Evolutionary conservation across 2,797 vertebrate genomes (phyloP).

Genomic region (Sebastes matsubarae): DNA sequence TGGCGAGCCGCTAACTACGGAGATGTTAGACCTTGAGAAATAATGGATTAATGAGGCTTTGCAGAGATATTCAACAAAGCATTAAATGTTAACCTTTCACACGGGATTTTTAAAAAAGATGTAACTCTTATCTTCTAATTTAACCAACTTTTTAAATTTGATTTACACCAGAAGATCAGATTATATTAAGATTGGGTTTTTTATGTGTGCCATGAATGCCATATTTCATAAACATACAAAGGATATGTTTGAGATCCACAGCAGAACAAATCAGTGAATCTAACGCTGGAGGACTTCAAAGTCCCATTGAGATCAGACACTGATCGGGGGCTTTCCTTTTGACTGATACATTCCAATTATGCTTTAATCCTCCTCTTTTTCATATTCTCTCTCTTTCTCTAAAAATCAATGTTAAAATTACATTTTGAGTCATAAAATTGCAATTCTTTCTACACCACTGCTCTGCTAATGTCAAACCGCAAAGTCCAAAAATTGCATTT

Average conservation of each 20-base stretch:
- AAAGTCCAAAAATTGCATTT: background rate
- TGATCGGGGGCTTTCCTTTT: conserved; percentile 25
- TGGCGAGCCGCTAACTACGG: conserved; percentile 31
- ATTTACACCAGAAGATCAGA: conserved; percentile 26
- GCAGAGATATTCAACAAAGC: conserved; percentile 11
- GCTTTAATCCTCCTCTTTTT: background rate
- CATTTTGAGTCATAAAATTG: background rate
- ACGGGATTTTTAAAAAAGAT: background rate
- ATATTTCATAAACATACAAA: conserved; percentile 24
- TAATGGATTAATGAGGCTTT: conserved; percentile 42
- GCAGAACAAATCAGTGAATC: conserved; percentile 47
- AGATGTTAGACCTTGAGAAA: conserved; percentile 42
- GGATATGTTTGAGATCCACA: conserved; percentile 6
- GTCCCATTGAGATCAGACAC: conserved; percentile 32
- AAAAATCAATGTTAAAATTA: background rate
- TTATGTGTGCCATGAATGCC: background rate
- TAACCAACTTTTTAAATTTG: conserved; percentile 9
- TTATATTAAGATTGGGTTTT: background rate
- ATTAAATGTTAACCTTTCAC: conserved; percentile 25
- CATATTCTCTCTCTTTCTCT: background rate
- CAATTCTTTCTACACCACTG: background rate
- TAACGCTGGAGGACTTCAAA: conserved; percentile 31
- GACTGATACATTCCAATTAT: conserved; percentile 14
- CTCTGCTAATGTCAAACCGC: background rate
- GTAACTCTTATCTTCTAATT: background rate